Evolutionary conservation across 1,140 invertebrate species (phyloP).

Genomic region (Drosophila baimaii): DNA sequence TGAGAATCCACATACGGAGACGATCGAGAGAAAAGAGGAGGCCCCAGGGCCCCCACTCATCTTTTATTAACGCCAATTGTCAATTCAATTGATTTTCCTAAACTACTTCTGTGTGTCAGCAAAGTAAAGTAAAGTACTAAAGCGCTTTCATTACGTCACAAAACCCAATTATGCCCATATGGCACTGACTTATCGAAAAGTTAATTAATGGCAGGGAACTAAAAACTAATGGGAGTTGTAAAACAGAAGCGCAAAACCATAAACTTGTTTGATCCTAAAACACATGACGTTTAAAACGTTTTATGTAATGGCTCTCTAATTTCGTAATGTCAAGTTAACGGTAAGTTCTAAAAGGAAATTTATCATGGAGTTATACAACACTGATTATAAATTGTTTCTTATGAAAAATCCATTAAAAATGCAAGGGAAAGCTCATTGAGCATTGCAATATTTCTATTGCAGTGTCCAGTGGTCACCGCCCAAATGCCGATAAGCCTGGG

Average conservation of each 20-base stretch:
- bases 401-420: background rate
- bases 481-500: conserved; percentile 40
- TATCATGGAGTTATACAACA: background rate
- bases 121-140: conserved; percentile 3
- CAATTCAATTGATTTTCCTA: conserved; percentile 24
- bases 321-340: background rate
- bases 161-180: conserved; percentile 14
- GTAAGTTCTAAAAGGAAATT: background rate
- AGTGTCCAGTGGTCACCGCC: conserved; percentile 8
- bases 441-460: background rate
- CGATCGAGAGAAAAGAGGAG: conserved; percentile 28
- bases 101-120: background rate
- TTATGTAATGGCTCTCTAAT: background rate
- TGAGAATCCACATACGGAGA: conserved; percentile 11
- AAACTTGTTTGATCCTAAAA: background rate
- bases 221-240: conserved; percentile 9
- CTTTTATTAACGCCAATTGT: conserved; percentile 37
- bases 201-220: background rate
- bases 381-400: background rate
- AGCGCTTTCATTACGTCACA: conserved; percentile 17
- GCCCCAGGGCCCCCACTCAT: conserved; percentile 19
- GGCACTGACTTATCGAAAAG: conserved; percentile 8
- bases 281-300: background rate
- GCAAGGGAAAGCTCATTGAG: background rate
- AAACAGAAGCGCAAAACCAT: conserved; percentile 17